phyloP scores from a whole-genome alignment of 2,888 invertebrate species.

The Amblyjoppa proteus region DNA sequence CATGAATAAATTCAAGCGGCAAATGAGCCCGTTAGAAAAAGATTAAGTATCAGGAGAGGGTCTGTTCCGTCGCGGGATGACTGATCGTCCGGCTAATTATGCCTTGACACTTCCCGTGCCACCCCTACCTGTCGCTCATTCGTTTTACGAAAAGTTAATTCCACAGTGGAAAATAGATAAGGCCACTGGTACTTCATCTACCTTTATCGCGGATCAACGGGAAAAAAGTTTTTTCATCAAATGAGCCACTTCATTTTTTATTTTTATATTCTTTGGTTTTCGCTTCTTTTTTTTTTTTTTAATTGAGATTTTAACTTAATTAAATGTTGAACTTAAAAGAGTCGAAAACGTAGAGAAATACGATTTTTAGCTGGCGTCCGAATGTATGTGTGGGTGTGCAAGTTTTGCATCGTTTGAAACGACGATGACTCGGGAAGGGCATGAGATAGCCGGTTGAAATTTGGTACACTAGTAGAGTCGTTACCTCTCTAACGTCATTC shows the following conservation, averaged over 20 bases:
- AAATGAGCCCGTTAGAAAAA: slow-evolving; percentile 22
- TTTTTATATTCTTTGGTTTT: background rate
- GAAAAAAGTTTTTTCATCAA: slow-evolving; percentile 22
- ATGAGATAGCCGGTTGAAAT: no score
- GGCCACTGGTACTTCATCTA: background rate
- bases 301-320: no score
- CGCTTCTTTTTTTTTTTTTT: no score
- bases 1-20: slow-evolving; percentile 21
- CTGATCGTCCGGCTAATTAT: slow-evolving; percentile 23
- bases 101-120: slow-evolving; percentile 3
- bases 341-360: no score
- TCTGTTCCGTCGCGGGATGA: slow-evolving; percentile 5
- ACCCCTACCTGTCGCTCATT: slow-evolving; percentile 12
- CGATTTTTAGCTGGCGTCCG: no score
- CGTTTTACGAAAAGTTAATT: slow-evolving; percentile 18
- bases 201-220: background rate
- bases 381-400: no score
- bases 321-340: no score
- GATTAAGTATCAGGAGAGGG: slow-evolving; percentile 19
- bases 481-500: no score
- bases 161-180: slow-evolving; percentile 12
- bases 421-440: no score
- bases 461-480: no score
- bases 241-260: background rate
- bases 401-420: no score